Evolutionary conservation across 2,888 invertebrate species (phyloP).

Genomic region (Parasteatoda lunata): DNA sequence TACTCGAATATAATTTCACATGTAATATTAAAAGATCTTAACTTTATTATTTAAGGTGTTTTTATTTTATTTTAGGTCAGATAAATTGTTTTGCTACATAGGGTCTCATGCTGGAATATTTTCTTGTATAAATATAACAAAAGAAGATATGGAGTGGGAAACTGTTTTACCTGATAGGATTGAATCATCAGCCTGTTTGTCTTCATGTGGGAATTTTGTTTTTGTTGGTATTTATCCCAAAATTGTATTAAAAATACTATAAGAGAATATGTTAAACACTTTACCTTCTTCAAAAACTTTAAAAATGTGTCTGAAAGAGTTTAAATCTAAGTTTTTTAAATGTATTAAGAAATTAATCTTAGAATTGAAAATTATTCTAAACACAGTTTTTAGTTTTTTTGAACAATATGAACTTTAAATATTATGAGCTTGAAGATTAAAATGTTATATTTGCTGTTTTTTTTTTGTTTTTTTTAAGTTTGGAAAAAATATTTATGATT

Average conservation of each 20-base stretch:
- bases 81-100: constrained; percentile 76
- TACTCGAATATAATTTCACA: background rate
- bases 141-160: constrained; percentile 76
- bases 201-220: constrained; percentile 76
- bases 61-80: constrained; percentile 16
- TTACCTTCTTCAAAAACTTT: no score
- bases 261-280: no score
- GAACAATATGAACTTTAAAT: no score
- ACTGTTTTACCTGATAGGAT: constrained; percentile 80
- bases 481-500: background rate
- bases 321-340: no score
- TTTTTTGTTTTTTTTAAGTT: background rate
- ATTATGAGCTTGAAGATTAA: background rate
- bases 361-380: no score
- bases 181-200: constrained; percentile 80
- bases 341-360: no score
- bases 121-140: constrained; percentile 78
- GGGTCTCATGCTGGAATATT: constrained; percentile 86
- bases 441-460: background rate
- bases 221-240: constrained; percentile 79
- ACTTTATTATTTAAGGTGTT: no score
- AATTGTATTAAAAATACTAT: no score
- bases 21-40: background rate
- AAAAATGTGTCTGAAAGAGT: no score
- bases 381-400: no score